Evolutionary conservation across 2,113 vertebrate genomes (phyloP).

Genomic region (Onychostruthus taczanowskii): DNA sequence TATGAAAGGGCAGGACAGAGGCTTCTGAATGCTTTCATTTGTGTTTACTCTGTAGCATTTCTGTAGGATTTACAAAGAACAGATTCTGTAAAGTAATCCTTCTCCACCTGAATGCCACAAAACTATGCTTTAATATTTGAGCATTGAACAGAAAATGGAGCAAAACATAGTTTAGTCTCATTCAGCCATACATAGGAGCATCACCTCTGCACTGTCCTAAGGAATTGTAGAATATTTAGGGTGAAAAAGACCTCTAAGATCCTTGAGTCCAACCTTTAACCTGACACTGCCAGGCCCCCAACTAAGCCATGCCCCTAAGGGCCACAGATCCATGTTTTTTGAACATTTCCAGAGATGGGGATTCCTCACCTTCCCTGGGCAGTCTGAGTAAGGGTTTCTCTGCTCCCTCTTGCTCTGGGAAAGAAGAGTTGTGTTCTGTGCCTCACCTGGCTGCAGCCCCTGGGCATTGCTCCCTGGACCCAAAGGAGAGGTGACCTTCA

Average conservation of each 20-base stretch:
- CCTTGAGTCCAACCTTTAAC: not conserved
- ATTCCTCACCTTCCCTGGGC: not conserved
- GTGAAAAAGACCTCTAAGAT: not conserved
- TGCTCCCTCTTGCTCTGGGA: too few species aligned
- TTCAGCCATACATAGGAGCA: not conserved
- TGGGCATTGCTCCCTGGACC: fast-evolving
- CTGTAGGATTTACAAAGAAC: not conserved
- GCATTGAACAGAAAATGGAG: not conserved
- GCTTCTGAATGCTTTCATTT: not conserved
- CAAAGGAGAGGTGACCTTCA: not conserved
- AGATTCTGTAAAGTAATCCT: not conserved
- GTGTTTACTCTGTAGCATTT: not conserved
- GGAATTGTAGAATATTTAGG: not conserved
- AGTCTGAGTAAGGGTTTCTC: not conserved
- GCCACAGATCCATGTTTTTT: too few species aligned
- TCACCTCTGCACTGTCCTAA: not conserved
- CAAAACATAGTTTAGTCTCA: not conserved
- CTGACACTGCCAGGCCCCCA: not conserved
- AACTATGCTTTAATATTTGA: not conserved
- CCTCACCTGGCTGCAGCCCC: not conserved
- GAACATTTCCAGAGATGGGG: not conserved
- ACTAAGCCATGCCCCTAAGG: not conserved
- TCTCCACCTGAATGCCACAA: not conserved
- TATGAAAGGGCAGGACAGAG: not conserved
- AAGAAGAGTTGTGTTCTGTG: not conserved